Base-by-base conservation (phyloP, 1,140 invertebrate genomes). In the Macrosteles quadrilineatus region DNA sequence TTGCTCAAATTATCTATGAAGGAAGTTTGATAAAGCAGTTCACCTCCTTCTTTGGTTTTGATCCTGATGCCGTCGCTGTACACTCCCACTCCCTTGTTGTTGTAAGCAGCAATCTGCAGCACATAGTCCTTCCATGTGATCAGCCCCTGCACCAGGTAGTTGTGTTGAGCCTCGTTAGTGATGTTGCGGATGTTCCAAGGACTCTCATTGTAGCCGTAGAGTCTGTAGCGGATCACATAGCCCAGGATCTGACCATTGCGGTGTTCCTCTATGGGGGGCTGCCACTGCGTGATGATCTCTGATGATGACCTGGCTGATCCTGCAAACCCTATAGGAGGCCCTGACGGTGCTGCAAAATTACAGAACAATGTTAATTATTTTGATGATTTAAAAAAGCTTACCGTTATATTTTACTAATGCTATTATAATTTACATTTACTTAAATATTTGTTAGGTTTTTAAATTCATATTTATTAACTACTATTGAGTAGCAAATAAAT, bases 91-190 rank as follows among this genome's bases (percentile, higher is more conserved):
- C 98, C 98, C 84, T 98, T 96, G 74, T 96, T 93, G 80, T 99
- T 99, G 75, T 93, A 99, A 0, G 97, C 96, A 0, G 97, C 96
- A 68, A 99, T 96, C 84, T 98, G 94, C 0, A 99, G 91, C 40
- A 96, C 90, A 76, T 99, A 99, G 80, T 98, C 94, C 80, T 98
- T 96, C 96, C 96, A 98, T 0, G 96, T 97, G 67, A 98, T 98
- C 40, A 98, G 82, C 77, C 97, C 95, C 74, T 94, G 91, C 68
- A 98, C 95, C 0, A 98, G 84, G 78, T 91, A 97, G 80, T 95
- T 97, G 72, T 93, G 87, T 78, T 97, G 95, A 0, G 92, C 93
- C 80, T 84, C 93, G 79, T 96, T 96, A 0, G 92, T 95, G 23
- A 99, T 93, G 79, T 97, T 98, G 74, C 93, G 88, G 76, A 87